These are phyloP conservation scores for Myodes glareolus DNA, from an alignment of 2,113 vertebrate species.

Conservation along the genomic window DNA sequence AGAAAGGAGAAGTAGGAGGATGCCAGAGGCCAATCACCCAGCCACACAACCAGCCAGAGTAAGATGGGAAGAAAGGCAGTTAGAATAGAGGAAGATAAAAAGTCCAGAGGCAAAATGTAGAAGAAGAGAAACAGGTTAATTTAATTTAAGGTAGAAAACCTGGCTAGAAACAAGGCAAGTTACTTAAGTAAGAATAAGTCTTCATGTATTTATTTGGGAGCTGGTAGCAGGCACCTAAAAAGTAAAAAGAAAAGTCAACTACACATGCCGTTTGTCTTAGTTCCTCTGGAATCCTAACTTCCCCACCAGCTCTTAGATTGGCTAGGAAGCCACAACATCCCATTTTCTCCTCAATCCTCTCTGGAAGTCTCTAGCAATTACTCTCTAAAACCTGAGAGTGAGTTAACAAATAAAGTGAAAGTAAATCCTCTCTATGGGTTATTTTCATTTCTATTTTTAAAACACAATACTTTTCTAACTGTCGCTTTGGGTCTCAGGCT, in stretches of 20 bases:
- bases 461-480: background rate
- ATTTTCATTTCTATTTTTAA: background rate
- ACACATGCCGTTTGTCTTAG: background rate
- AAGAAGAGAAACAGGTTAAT: background rate
- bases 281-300: constrained; percentile 7
- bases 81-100: background rate
- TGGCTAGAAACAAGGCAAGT: background rate
- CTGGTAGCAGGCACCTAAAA: background rate
- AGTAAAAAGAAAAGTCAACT: background rate
- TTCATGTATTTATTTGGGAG: background rate
- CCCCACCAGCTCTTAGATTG: background rate
- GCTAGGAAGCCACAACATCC: background rate
- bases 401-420: background rate
- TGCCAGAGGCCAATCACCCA: background rate
- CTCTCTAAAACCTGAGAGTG: background rate
- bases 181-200: background rate
- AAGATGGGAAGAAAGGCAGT: background rate
- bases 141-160: background rate
- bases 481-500: background rate
- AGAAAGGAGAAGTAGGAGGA: background rate
- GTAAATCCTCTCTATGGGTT: background rate
- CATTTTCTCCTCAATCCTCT: background rate
- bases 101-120: background rate
- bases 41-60: background rate
- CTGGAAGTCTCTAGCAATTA: background rate